phyloP scores from a whole-genome alignment of 2,888 invertebrate genomes.

The Rhopalosiphum nymphaeae region DNA sequence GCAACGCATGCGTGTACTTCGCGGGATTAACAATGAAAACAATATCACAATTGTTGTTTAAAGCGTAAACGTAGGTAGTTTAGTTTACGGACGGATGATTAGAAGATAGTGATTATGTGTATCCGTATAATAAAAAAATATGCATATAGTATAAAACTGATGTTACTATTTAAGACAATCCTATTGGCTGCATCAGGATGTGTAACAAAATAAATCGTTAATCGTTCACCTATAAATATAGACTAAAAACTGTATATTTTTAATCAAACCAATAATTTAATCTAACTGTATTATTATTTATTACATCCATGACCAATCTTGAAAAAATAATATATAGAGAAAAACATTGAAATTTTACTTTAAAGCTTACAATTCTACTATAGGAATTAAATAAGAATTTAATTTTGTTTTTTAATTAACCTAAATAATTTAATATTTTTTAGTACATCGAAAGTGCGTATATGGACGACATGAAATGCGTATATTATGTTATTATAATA shows the following conservation, averaged over 20 bases:
- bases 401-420: constrained; percentile 17
- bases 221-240: neutral
- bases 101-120: neutral
- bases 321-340: neutral
- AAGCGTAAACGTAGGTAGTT: neutral
- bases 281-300: neutral
- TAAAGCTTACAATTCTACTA: neutral
- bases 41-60: neutral
- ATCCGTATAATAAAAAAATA: neutral
- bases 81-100: neutral
- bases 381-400: neutral
- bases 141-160: neutral
- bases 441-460: neutral
- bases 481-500: neutral
- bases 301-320: neutral
- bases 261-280: neutral
- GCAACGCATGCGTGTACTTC: neutral
- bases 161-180: neutral
- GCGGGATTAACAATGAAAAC: neutral
- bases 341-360: neutral
- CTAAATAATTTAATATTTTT: constrained; percentile 13
- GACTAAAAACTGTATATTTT: neutral
- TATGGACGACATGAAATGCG: neutral
- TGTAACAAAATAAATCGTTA: neutral
- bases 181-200: neutral